Base-by-base conservation (phyloP, 2,113 vertebrate genomes). In the Tauraco erythrolophus region DNA sequence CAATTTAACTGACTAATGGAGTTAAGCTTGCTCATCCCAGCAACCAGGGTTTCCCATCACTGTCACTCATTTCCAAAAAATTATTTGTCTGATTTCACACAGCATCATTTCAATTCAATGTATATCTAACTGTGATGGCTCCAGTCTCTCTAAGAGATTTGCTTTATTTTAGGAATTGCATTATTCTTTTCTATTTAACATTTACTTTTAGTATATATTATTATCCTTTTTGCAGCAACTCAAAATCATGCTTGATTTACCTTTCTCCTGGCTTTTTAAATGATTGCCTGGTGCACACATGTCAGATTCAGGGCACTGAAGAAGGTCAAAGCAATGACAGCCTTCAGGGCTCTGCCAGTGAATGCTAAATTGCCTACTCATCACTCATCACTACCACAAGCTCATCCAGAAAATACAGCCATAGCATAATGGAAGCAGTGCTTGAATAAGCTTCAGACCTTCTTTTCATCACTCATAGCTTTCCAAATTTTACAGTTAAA, bases 241-340 rank as follows among this genome's bases (percentile, higher is more conserved):
- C 50, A 71, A 69, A 71, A 69, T 41, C 16, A 18, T 57, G 57
- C 64, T 88, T 58, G 30, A 85, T 96, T 95, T 96, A 69, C 37
- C 39, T 91, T 64, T 94, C 66, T 72, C 30, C 35, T 62, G 65
- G 57, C 57, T 95, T 71, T 74, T 83, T 68, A 87, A 94, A 82
- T 57, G 57, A 94, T 80, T 96, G 65, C 31, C 48, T 66, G 64
- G 57, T 71, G 68, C 60, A 69, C 31, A 39, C 19, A 30, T 69
- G 68, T 72, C 86, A 88, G 71, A 68, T 61, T 92, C 57, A 76
- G 62, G 35, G 9, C 1, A 0, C 0, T 64, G n/a, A 43, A n/a
- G 56, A 95, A 97, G 94, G 94, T 88, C 95, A 90, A 14, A 89
- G 66, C 70, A 93, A 86, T 66, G 89, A 94, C 54, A 79, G 62